Conservation (phyloP, 2,113 vertebrate species). For the Hemiscyllium ocellatum region DNA sequence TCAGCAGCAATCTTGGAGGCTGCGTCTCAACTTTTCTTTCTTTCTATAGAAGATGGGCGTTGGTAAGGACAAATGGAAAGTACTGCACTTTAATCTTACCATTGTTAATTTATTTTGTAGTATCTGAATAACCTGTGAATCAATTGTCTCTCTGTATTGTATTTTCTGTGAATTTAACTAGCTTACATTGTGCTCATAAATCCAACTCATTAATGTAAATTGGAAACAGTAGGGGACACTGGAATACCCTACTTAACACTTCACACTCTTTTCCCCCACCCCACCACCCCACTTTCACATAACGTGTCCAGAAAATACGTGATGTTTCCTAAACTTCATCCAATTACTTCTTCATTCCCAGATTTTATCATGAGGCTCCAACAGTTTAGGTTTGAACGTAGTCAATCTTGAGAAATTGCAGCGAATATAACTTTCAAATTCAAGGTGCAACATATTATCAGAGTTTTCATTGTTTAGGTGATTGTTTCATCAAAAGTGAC, state of each 20-base stretch:
- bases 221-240: neutral
- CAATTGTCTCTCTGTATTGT: neutral
- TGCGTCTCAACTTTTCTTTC: neutral
- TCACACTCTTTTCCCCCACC: neutral
- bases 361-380: neutral
- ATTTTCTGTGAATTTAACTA: neutral
- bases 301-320: neutral
- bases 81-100: neutral
- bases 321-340: neutral
- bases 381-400: neutral
- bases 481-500: neutral
- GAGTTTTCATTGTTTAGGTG: neutral
- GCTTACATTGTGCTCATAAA: neutral
- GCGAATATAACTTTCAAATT: neutral
- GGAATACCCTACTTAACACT: neutral
- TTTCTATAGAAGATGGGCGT: neutral
- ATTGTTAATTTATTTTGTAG: neutral
- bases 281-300: neutral
- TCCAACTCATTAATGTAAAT: constrained; percentile 12
- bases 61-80: neutral
- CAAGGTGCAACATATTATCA: neutral
- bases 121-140: neutral
- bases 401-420: neutral
- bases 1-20: neutral
- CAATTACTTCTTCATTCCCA: neutral